phyloP scores from a whole-genome alignment of 2,797 vertebrate genomes.

The Protosalanx chinensis region DNA sequence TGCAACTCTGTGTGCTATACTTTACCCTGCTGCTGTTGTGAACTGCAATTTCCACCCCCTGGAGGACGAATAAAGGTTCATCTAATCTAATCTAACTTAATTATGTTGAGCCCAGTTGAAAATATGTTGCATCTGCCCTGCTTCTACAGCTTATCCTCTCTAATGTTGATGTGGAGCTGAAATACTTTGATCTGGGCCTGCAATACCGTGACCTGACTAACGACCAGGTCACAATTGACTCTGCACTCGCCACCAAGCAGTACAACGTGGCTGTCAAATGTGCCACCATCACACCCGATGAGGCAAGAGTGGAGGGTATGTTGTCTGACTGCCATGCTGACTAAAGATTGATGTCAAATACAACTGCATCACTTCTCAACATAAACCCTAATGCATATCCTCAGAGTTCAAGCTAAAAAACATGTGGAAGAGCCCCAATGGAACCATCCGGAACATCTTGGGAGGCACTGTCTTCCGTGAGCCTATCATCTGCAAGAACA shows the following conservation, averaged over 20 bases:
- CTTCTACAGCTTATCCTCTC: slow-evolving; percentile 84
- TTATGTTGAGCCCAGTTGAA: neutral
- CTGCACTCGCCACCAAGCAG: slow-evolving; percentile 88
- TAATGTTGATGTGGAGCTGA: slow-evolving; percentile 89
- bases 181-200: slow-evolving; percentile 92
- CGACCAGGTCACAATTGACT: slow-evolving; percentile 95
- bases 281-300: slow-evolving; percentile 94
- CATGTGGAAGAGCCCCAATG: slow-evolving; percentile 99
- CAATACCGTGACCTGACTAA: slow-evolving; percentile 87
- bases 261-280: slow-evolving; percentile 93
- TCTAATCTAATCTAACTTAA: no score
- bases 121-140: neutral
- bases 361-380: neutral
- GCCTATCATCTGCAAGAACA: slow-evolving; percentile 97
- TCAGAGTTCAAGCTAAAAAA: slow-evolving; percentile 95
- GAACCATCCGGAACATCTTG: slow-evolving; percentile 96
- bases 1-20: no score
- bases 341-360: no score
- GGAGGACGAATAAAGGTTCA: no score
- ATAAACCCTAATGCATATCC: neutral
- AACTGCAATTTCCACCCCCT: no score
- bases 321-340: neutral
- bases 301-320: slow-evolving; percentile 87
- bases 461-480: slow-evolving; percentile 97
- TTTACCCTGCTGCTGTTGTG: no score